phyloP scores from a whole-genome alignment of 2,113 vertebrate genomes.

The Hymenochirus boettgeri region DNA sequence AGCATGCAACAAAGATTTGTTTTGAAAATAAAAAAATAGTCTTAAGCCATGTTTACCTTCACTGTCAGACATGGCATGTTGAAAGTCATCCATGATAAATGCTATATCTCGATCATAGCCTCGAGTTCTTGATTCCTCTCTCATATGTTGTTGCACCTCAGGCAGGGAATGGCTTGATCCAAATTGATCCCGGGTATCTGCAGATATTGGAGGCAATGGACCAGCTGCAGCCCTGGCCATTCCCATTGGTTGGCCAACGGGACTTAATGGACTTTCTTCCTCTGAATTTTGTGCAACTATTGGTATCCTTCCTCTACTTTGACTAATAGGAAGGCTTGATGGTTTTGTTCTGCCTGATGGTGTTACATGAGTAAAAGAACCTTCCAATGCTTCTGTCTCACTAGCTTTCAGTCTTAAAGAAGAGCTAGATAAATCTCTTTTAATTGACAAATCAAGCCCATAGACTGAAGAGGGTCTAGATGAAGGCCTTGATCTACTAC shows the following conservation, averaged over 20 bases:
- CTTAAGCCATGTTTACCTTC: constrained; percentile 92
- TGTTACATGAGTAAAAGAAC: constrained; percentile 78
- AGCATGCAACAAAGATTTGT: constrained; percentile 81
- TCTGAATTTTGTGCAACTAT: constrained; percentile 98
- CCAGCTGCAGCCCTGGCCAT: constrained; percentile 97
- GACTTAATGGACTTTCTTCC: constrained; percentile 95
- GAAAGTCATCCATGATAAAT: constrained; percentile 98
- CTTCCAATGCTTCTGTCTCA: constrained; percentile 84
- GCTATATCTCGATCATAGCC: constrained; percentile 96
- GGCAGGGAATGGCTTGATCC: constrained; percentile 97
- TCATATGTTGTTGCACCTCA: constrained; percentile 98
- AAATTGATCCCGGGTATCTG: constrained; percentile 95
- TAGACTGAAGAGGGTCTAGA: constrained; percentile 95
- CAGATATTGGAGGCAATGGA: constrained; percentile 94
- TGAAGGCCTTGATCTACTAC: constrained; percentile 85
- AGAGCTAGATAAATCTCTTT: constrained; percentile 91
- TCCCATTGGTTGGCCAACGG: constrained; percentile 97
- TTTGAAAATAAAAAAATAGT: constrained; percentile 67
- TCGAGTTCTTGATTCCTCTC: constrained; percentile 90
- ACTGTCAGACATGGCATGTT: constrained; percentile 98
- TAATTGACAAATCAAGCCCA: constrained; percentile 92
- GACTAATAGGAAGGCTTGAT: constrained; percentile 94
- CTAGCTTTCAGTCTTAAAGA: constrained; percentile 87
- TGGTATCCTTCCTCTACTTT: constrained; percentile 92
- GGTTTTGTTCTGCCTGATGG: constrained; percentile 90